A percentile compares a stretch with the other conserved stretches of the same genome.
Conservation (phyloP, 2,113 vertebrate species). For the Zapornia atra region DNA sequence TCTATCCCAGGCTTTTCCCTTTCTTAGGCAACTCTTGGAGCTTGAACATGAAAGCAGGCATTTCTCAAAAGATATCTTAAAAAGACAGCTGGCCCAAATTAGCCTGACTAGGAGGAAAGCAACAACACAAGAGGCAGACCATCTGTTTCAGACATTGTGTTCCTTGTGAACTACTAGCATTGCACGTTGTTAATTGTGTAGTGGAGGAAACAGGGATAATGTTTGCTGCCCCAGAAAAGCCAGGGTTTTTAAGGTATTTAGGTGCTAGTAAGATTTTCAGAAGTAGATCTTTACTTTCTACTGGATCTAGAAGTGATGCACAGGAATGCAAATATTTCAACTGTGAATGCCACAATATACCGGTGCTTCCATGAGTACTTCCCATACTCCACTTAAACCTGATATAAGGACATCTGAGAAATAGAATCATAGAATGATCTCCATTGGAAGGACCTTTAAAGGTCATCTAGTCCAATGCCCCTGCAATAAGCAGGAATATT, state of each 20-base stretch:
- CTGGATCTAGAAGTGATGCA: neutral
- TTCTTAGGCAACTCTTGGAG: neutral
- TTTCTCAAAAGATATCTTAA: neutral
- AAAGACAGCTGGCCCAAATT: neutral
- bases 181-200: neutral
- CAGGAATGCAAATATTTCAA: neutral
- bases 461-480: neutral
- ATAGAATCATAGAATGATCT: neutral
- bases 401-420: neutral
- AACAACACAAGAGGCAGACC: neutral
- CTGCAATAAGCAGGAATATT: neutral
- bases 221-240: neutral
- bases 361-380: neutral
- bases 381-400: neutral
- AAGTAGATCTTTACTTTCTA: neutral
- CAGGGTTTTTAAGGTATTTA: neutral
- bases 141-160: neutral
- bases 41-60: neutral
- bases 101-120: neutral
- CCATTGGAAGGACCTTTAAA: neutral
- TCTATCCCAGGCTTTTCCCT: neutral
- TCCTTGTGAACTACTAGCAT: neutral
- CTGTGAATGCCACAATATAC: neutral
- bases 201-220: neutral
- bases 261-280: neutral